phyloP scores from a whole-genome alignment of 1,140 invertebrate species.

The Hylyphantes graminicola region DNA sequence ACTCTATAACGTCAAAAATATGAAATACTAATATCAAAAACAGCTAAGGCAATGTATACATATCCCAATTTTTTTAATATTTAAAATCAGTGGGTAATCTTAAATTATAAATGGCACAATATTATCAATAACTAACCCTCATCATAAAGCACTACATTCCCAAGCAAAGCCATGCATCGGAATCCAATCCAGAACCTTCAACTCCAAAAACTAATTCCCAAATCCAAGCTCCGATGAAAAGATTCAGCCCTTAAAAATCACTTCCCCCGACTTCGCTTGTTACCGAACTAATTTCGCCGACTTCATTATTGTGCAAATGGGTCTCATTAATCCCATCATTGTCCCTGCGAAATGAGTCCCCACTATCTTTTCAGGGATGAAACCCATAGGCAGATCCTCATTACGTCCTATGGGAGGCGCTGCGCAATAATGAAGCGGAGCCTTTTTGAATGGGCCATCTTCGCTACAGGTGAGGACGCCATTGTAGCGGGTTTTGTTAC shows the following conservation, averaged over 20 bases:
- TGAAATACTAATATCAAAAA: too few species aligned
- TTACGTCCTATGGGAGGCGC: conserved; percentile 8
- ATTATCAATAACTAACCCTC: too few species aligned
- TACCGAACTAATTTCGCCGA: conserved; percentile 41
- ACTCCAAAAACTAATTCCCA: too few species aligned
- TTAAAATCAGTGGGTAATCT: too few species aligned
- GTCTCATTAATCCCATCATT: conserved; percentile 18
- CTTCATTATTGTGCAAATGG: conserved; percentile 45
- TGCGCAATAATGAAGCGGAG: conserved; percentile 20
- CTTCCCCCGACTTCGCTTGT: conserved; percentile 35
- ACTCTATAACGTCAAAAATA: too few species aligned
- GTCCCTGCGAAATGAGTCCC: not conserved
- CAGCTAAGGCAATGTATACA: too few species aligned
- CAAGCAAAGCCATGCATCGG: too few species aligned
- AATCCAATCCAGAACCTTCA: too few species aligned
- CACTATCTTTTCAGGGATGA: not conserved
- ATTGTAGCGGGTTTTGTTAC: conserved; percentile 22
- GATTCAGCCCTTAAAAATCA: conserved; percentile 7
- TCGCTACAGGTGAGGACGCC: conserved; percentile 29
- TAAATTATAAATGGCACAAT: too few species aligned
- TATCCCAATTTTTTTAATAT: too few species aligned
- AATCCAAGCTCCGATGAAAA: too few species aligned
- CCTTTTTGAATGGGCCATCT: conserved; percentile 22
- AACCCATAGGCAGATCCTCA: conserved; percentile 17
- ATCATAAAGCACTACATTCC: too few species aligned